Base-by-base conservation (phyloP, 1,140 invertebrate species). In the Hylaeus anthracinus region DNA sequence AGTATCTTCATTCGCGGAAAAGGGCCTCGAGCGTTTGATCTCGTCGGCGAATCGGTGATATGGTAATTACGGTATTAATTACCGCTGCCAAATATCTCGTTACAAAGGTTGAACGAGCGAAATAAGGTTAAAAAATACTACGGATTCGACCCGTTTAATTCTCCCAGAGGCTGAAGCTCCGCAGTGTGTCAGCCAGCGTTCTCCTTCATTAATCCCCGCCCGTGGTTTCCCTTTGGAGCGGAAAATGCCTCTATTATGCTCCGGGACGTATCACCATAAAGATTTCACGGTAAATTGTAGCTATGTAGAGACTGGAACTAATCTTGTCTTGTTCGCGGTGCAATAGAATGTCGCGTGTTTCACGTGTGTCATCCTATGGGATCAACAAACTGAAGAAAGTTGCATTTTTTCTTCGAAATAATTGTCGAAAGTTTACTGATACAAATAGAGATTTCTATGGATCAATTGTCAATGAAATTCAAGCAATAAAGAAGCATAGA, bases 221-320 rank as follows among this genome's bases (percentile, higher is more conserved):
- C 65, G n/a, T 60, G n/a, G 65, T n/a, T 67, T n/a, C 65, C 45
- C 65, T n/a, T 26, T 51, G 45, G 65, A 51, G 65, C 15, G 65
- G 65, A 67, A 67, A 67, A 67, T 67, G 65, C 15, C 65, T 67
- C 65, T 51, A 67, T 67, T 67, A 37, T 51, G 9, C 65, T n/a
- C n/a, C 45, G 5, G 65, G n/a, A 67, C 26, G 9, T 67, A 51
- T 51, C n/a, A 6, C 45, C 10, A 10, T 12, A 37, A 66, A 67
- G 43, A 67, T 8, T 67, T 9, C 65, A 10, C n/a, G 45, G 26
- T 67, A 67, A 26, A 15, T 9, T 67, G 15, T n/a, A 45, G 3
- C 26, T 26, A n/a, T 15, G 6, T 37, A 60, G 15, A 26, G n/a
- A 15, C 0, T 26, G 6, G n/a, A 26, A 9, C 6, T 8, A 60